Conservation (phyloP, 2,113 vertebrate species). For the Eolophus roseicapilla region DNA sequence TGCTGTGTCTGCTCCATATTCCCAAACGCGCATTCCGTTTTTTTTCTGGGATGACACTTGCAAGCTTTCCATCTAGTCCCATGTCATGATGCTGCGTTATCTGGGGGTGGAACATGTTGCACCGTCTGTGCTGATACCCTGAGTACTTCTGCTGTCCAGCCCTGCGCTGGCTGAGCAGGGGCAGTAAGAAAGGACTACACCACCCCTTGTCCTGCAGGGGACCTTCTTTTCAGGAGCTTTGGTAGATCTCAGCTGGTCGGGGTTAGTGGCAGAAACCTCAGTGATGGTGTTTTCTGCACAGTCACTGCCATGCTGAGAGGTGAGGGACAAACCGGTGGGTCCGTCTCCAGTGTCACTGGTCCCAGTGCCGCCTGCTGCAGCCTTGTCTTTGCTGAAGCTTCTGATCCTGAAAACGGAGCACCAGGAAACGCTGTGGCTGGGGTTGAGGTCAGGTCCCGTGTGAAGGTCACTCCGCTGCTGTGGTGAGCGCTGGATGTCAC, state of each 20-base stretch:
- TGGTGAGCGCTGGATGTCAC: background rate
- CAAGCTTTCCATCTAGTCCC: background rate
- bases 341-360: background rate
- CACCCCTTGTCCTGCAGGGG: background rate
- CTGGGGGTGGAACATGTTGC: background rate
- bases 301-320: background rate
- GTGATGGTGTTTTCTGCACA: background rate
- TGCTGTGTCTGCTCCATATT: background rate
- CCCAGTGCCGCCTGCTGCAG: background rate
- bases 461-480: background rate
- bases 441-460: fast-evolving
- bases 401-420: background rate
- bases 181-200: background rate
- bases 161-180: background rate
- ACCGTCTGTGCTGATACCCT: background rate
- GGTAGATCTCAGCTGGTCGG: background rate
- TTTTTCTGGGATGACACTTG: background rate
- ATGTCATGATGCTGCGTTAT: fast-evolving
- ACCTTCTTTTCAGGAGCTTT: background rate
- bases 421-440: fast-evolving
- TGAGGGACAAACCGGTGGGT: background rate
- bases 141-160: background rate
- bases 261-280: background rate
- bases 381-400: background rate
- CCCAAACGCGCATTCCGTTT: background rate